phyloP scores from a whole-genome alignment of 2,888 invertebrate genomes.

The Eupithecia subumbrata region DNA sequence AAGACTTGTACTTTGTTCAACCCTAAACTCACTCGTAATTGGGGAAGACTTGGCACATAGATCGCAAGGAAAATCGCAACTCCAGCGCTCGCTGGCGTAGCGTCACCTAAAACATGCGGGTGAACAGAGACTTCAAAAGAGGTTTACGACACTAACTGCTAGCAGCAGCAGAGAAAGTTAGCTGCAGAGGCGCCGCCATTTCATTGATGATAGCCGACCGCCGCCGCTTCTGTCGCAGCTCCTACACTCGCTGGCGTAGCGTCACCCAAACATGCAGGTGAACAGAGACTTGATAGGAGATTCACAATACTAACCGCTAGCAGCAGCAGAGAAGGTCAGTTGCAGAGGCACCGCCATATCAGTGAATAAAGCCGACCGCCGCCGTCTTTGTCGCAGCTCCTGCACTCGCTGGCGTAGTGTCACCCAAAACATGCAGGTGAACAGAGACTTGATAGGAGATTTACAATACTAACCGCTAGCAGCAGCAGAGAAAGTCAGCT shows the following conservation, averaged over 20 bases:
- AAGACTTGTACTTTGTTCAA: not conserved
- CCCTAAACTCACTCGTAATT: not conserved
- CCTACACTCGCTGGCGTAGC: constrained; percentile 94
- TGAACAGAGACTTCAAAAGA: constrained; percentile 91
- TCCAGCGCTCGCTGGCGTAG: constrained; percentile 82
- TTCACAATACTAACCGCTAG: constrained; percentile 74
- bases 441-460: constrained; percentile 88
- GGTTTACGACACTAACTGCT: constrained; percentile 68
- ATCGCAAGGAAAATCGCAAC: too few relatives aligned
- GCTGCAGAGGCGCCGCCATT: constrained; percentile 91
- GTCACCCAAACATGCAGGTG: constrained; percentile 97
- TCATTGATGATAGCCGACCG: constrained; percentile 87
- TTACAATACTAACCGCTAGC: constrained; percentile 78
- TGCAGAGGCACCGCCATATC: constrained; percentile 92
- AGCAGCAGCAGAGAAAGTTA: constrained; percentile 89
- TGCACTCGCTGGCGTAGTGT: constrained; percentile 95
- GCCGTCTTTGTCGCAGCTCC: constrained; percentile 86
- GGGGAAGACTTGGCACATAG: too few relatives aligned
- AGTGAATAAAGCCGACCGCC: constrained; percentile 86
- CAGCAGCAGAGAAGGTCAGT: constrained; percentile 89
- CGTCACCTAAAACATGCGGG: constrained; percentile 98
- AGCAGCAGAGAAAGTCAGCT: constrained; percentile 89
- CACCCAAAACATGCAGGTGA: constrained; percentile 97
- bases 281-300: constrained; percentile 89
- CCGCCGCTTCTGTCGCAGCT: constrained; percentile 84